Evolutionary conservation across 2,113 vertebrate genomes (phyloP).

Genomic region (Phalacrocorax carbo): DNA sequence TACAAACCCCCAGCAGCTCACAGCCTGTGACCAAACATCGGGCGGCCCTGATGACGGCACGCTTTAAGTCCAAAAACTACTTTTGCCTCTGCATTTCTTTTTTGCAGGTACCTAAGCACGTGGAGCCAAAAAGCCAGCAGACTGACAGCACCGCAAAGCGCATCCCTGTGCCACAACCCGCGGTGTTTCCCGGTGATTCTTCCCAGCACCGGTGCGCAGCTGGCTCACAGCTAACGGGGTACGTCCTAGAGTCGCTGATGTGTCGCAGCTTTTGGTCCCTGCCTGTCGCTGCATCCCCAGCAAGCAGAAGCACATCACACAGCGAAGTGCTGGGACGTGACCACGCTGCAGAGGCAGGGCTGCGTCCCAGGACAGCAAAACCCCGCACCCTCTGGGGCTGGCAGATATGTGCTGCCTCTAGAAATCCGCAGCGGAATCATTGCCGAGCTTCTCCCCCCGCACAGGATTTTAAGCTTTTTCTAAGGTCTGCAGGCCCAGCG

Average conservation of each 20-base stretch:
- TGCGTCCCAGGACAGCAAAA: background rate
- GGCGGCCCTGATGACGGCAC: background rate
- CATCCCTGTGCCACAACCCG: background rate
- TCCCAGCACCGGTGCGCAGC: background rate
- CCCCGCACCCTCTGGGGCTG: rapidly evolving
- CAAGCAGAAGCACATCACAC: background rate
- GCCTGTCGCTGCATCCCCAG: rapidly evolving
- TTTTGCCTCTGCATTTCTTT: background rate
- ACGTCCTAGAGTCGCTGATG: too few species aligned
- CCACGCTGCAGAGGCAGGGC: background rate
- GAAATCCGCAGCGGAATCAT: background rate
- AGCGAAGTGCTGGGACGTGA: background rate
- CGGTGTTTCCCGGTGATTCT: too few species aligned
- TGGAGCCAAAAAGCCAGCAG: background rate
- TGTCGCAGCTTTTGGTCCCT: background rate
- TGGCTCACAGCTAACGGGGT: background rate
- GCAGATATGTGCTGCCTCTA: background rate
- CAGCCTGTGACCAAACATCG: rapidly evolving
- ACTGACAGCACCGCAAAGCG: background rate
- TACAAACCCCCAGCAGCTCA: background rate
- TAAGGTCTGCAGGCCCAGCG: too few species aligned
- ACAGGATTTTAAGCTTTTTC: background rate
- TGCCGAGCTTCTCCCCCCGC: background rate
- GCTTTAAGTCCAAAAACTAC: background rate
- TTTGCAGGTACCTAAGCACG: background rate